A percentile compares a stretch with the other conserved stretches of the same genome.
phyloP scores from a whole-genome alignment of 2,888 invertebrate genomes.

The Acleris sparsana region DNA sequence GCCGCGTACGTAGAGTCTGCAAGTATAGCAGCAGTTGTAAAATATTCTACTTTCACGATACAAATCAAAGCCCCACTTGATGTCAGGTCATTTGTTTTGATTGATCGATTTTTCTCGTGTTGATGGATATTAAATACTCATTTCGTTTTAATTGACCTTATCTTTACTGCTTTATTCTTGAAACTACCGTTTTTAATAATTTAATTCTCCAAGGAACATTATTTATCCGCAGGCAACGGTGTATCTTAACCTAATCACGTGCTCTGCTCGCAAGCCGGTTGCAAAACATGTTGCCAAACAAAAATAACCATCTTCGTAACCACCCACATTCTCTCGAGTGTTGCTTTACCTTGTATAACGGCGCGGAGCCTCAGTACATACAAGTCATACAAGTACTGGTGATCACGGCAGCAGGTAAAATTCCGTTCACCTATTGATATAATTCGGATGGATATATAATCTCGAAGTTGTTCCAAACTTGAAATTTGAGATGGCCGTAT shows the following conservation, averaged over 20 bases:
- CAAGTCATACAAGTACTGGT: neutral
- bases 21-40: conserved; percentile 60
- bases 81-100: conserved; percentile 67
- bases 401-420: neutral
- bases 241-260: conserved; percentile 38
- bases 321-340: conserved; percentile 44
- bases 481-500: conserved; percentile 23
- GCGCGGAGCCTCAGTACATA: conserved; percentile 7
- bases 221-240: conserved; percentile 5
- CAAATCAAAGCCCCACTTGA: conserved; percentile 56
- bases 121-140: conserved; percentile 39
- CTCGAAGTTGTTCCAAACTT: conserved; percentile 14
- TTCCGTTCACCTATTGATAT: conserved; percentile 15
- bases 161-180: neutral
- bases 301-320: conserved; percentile 48
- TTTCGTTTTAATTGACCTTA: conserved; percentile 30
- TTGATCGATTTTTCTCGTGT: conserved; percentile 65
- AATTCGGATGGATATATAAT: conserved; percentile 21
- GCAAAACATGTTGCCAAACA: conserved; percentile 47
- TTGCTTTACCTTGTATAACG: conserved; percentile 24
- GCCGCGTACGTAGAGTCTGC: conserved; percentile 39
- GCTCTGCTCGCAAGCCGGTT: conserved; percentile 40
- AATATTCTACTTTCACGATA: conserved; percentile 74
- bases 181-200: conserved; percentile 4
- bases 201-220: conserved; percentile 8